These are phyloP conservation scores for Notarius quadriscutis DNA, from an alignment of 2,113 vertebrate species.

Conservation along the genomic window DNA sequence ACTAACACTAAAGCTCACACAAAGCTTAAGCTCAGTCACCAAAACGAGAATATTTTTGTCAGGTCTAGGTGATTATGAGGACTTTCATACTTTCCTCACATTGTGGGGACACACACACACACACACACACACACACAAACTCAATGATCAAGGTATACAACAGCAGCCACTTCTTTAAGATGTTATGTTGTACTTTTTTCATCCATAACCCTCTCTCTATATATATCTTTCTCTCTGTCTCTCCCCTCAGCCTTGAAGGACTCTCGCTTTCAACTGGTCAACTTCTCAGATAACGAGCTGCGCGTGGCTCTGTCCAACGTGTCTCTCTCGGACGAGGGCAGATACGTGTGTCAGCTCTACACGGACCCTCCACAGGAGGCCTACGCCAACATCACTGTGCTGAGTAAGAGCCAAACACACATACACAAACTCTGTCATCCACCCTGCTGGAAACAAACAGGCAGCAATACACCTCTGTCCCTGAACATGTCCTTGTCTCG, in stretches of 20 bases:
- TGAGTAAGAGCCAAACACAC: conserved; percentile 74
- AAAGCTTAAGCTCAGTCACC: background rate
- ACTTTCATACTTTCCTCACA: background rate
- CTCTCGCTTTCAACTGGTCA: conserved; percentile 98
- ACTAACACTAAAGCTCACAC: background rate
- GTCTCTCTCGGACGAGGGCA: conserved; percentile 93
- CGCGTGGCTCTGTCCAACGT: conserved; percentile 97
- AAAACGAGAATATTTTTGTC: background rate
- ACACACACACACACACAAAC: conserved; percentile 46
- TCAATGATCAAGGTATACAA: background rate
- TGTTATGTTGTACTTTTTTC: background rate
- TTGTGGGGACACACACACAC: background rate
- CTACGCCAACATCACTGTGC: conserved; percentile 92
- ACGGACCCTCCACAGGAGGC: conserved; percentile 96
- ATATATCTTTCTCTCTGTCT: background rate
- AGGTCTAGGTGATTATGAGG: background rate
- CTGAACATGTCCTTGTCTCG: conserved; percentile 27
- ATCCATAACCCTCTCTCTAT: background rate
- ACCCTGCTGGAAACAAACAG: conserved; percentile 10
- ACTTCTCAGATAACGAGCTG: conserved; percentile 98
- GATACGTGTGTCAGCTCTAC: conserved; percentile 98
- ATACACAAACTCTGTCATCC: conserved; percentile 50
- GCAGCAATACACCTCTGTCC: conserved; percentile 6
- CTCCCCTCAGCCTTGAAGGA: conserved; percentile 89
- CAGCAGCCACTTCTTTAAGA: background rate